Conservation (phyloP, 1,140 invertebrate genomes). For the Penaeus japonicus region DNA sequence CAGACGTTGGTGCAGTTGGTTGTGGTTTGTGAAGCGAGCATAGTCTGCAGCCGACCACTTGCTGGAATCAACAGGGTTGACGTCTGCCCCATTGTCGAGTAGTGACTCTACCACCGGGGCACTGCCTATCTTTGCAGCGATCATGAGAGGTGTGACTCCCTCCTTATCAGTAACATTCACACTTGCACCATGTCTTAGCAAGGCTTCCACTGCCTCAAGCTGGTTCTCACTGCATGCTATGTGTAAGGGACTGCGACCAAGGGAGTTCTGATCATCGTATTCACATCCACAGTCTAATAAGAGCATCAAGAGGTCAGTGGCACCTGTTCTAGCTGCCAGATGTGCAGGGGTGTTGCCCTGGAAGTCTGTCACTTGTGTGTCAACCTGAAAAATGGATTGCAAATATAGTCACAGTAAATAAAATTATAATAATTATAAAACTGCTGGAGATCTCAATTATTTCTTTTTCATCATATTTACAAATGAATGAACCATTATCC, state of each 20-base stretch:
- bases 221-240: constrained; percentile 41
- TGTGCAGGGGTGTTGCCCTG: constrained; percentile 21
- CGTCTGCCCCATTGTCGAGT: constrained; percentile 18
- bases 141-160: constrained; percentile 43
- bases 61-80: constrained; percentile 32
- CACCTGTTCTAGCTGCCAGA: constrained; percentile 34
- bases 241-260: constrained; percentile 30
- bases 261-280: constrained; percentile 16
- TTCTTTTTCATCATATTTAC: no score
- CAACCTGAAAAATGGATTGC: constrained; percentile 28
- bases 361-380: constrained; percentile 15
- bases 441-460: no score
- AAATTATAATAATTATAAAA: no score
- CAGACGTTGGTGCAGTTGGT: constrained; percentile 29
- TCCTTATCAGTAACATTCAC: constrained; percentile 46
- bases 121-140: constrained; percentile 39
- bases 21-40: constrained; percentile 50
- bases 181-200: constrained; percentile 32
- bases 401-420: not conserved
- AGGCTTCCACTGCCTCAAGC: constrained; percentile 28
- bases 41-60: constrained; percentile 47
- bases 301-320: constrained; percentile 14
- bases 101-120: constrained; percentile 30
- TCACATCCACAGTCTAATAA: constrained; percentile 37
- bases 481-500: no score